Base-by-base conservation (phyloP, 2,113 vertebrate species). In the Sylvietta virens region DNA sequence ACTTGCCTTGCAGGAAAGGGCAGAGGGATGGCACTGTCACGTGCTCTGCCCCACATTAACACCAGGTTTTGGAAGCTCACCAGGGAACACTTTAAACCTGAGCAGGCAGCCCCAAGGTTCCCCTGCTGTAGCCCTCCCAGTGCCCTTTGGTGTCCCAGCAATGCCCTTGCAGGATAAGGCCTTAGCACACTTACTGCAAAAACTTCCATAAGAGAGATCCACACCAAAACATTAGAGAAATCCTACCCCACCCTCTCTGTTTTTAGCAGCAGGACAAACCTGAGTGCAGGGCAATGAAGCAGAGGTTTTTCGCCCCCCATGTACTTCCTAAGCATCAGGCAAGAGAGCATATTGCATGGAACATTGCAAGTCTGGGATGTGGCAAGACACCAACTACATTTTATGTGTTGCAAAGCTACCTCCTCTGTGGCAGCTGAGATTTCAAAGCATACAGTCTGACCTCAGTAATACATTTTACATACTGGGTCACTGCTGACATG, bases 301-400 rank as follows among this genome's bases (percentile, higher is more conserved):
- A 28, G 47, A 81, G 44, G 31, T 16, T 19, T 21, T 47, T 33
- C 42, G 18, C 2, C 2, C 54, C 47, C 50, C n/a, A 23, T 18
- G 28, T 37, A 56, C n/a, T 78, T 91, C 74, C 58, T 57, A 89
- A 82, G 37, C 6, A 13, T 31, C 8, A 27, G 79, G 65, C 4
- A 3, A 71, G 71, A 67, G 66, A 95, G 62, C 12, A 9, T 48
- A 26, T 6, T 85, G 81, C 86, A 88, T 31, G 65, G 83, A 92
- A 95, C 88, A 79, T 58, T 92, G 90, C 94, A 94, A 94, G 35
- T 58, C 87, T 70, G 88, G 90, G 94, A 96, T 84, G 84, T 92
- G 93, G 93, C 92, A 92, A 76, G 76, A 60, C n/a, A 91, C 53
- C 88, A 97, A 27, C 65, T 33, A 20, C 60, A 58, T 81, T 85